Base-by-base conservation (phyloP, 1,140 invertebrate genomes). In the Frieseomelitta varia region DNA sequence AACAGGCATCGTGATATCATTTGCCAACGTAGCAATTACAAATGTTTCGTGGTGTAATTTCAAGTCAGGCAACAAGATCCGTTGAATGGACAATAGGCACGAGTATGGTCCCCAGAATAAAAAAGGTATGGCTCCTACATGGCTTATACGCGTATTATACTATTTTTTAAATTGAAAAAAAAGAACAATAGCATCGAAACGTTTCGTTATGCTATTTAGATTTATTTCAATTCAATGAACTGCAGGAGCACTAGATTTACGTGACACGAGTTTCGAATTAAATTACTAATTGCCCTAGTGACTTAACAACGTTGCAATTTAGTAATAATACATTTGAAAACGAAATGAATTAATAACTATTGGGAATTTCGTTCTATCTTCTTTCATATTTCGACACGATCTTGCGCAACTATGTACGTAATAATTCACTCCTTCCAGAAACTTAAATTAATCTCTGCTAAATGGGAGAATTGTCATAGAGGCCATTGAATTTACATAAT, bases 21-120 rank as follows among this genome's bases (percentile, higher is more conserved):
- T 68, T 39, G 53, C 3, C 14, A 39, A 61, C 67, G 30, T 71
- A 4, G 34, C 67, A 71, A 80, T 81, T 81, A 81, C 69, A 81
- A 73, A 63, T 63, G 67, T 71, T 73, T 4, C 1, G 0, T 14
- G 3, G 1, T 65, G 47, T 73, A 65, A 81, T 81, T 53, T 71
- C 21, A 4, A 15, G 19, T 19, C 14, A 14, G 21, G n/a, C n/a
- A 47, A 71, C 19, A 19, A 30, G 55, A 61, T 51, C 3, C 68
- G 6, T 71, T 27, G 10, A 55, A 19, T 63, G 6, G 15, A 2
- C 8, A 47, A 8, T 10, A 47, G 21, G 21, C 14, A 53, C 11
- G 1, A 21, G 12, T 78, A 34, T 1, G 19, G n/a, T 30, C 19
- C 2, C 14, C n/a, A 39, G 8, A 47, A 47, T 47, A 10, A 47